Base-by-base conservation (phyloP, 2,797 vertebrate genomes). In the Microctenopoma steveboyesi region DNA sequence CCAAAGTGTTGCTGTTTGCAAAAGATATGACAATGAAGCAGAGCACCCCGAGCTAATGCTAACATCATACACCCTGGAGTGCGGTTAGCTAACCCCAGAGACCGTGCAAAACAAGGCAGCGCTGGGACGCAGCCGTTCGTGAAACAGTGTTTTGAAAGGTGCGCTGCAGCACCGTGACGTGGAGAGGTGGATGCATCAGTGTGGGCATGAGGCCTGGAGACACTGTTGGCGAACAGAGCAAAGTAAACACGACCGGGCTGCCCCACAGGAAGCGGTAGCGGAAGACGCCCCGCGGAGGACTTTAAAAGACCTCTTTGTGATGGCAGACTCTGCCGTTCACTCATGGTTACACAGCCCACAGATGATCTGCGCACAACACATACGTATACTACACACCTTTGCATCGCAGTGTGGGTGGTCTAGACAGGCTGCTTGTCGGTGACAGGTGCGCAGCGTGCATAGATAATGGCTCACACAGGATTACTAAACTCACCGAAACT, bases 271-370 rank as follows among this genome's bases (percentile, higher is more conserved):
- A 89, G 65, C 76, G 65, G 53, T 51, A 70, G 79, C 89, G 89
- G 86, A 90, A 87, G 89, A 82, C 88, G 83, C 85, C 89, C 89
- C 83, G 86, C 64, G 55, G 86, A 71, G 89, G 40, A 58, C 69
- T 79, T 58, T 84, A 60, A 89, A 90, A 91, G 84, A 63, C 54
- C 71, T 63, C 86, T 90, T 89, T 90, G 87, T 91, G 84, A 64
- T 60, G 67, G 50, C 60, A 67, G 68, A 79, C 80, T 85, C 81
- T 82, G 82, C 47, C 60, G n/a, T 74, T 79, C 83, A 79, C 88
- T 87, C 81, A 88, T 77, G 60, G 58, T 9, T 7, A 49, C 59
- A 53, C 39, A n/a, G 30, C 33, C 51, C n/a, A 14, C 39, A 55
- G 47, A 71, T 64, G 40, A 64, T 73, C 69, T 49, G 50, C 63